Percentiles rank a stretch among this genome's conserved stretches.
Evolutionary conservation across 2,113 vertebrate genomes (phyloP).

Genomic region (Pterocles gutturalis): DNA sequence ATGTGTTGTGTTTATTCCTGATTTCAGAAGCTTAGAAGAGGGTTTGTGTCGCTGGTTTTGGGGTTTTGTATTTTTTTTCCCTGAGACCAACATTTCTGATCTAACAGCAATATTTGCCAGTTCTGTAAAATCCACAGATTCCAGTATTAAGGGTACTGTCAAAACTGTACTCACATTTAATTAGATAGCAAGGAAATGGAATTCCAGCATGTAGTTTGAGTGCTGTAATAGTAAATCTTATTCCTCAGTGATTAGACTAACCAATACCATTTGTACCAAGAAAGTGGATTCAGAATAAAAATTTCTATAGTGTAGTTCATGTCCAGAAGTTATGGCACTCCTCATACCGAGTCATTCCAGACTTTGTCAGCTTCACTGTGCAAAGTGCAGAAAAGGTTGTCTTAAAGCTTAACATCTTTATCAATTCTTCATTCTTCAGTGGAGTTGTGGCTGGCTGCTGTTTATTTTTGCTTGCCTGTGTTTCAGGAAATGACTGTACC

Average conservation of each 20-base stretch:
- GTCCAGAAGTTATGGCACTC: not conserved
- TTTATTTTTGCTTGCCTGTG: not conserved
- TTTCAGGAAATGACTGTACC: not conserved
- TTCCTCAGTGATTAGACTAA: not conserved
- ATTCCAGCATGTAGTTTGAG: not conserved
- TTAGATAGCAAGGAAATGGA: not conserved
- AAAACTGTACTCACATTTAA: not conserved
- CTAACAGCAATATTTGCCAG: not conserved
- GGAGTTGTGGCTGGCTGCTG: not conserved
- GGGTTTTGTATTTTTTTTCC: accelerated
- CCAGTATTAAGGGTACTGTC: not conserved
- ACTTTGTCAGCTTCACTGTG: not conserved
- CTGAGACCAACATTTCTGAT: not conserved
- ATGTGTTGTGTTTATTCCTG: not conserved
- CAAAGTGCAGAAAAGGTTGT: not conserved
- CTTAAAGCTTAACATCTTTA: not conserved
- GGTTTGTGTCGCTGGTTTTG: not conserved
- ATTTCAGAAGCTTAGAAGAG: not conserved
- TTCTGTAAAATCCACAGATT: not conserved
- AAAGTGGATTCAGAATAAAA: not conserved
- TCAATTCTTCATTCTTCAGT: not conserved
- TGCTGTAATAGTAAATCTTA: not conserved
- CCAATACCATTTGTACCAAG: not conserved
- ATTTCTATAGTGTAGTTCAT: not conserved
- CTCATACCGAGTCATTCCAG: not conserved